phyloP scores from a whole-genome alignment of 2,797 vertebrate genomes.

The Molossus molossus region DNA sequence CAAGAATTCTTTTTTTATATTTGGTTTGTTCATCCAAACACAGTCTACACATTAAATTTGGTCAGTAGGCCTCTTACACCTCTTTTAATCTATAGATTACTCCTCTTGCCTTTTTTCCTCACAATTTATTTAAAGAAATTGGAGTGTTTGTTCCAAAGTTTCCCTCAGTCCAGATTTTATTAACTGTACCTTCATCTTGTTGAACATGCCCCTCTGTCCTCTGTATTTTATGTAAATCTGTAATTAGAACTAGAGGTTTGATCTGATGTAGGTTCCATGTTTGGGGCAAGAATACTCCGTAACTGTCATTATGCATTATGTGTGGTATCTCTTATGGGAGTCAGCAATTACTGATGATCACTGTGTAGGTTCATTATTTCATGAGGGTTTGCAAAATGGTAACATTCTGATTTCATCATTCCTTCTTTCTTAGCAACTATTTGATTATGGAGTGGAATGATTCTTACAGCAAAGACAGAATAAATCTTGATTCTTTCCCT shows the following conservation, averaged over 20 bases:
- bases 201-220: neutral
- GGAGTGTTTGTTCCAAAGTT: neutral
- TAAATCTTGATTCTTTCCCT: neutral
- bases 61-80: neutral
- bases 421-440: neutral
- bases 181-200: neutral
- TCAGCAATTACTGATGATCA: neutral
- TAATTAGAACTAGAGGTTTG: neutral
- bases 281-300: neutral
- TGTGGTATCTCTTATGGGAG: neutral
- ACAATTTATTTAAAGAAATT: conserved; percentile 1
- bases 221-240: neutral
- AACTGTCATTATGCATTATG: neutral
- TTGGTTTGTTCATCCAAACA: neutral
- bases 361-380: neutral
- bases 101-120: neutral
- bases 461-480: neutral
- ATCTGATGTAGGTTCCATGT: neutral
- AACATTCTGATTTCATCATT: neutral
- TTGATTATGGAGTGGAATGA: neutral
- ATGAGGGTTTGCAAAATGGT: neutral
- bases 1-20: neutral
- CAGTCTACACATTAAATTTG: neutral
- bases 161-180: neutral
- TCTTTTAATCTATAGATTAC: neutral